Conservation (phyloP, 2,797 vertebrate genomes). For the Schizopygopsis malacanthus region DNA sequence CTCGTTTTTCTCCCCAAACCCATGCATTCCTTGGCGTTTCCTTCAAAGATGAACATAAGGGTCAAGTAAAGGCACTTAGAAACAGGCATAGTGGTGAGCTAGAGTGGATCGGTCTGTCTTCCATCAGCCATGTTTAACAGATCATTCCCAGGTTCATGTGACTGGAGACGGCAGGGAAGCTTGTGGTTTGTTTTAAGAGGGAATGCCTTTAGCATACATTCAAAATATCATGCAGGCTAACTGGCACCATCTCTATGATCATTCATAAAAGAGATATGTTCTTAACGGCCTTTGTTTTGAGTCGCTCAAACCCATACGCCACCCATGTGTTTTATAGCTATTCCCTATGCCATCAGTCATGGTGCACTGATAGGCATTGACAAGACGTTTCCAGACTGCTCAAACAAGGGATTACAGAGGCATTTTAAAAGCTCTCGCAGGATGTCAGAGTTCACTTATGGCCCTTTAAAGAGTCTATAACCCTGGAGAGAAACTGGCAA, state of each 20-base stretch:
- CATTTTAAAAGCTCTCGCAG: slow-evolving; percentile 80
- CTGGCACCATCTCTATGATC: not conserved
- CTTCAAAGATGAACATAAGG: slow-evolving; percentile 57
- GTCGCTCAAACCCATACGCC: slow-evolving; percentile 12
- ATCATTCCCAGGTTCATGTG: slow-evolving; percentile 50
- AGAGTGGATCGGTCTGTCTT: slow-evolving; percentile 52
- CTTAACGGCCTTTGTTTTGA: not conserved
- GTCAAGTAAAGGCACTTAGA: slow-evolving; percentile 55
- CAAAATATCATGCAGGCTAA: slow-evolving; percentile 18
- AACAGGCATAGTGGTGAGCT: slow-evolving; percentile 48
- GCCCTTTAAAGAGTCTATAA: slow-evolving; percentile 67
- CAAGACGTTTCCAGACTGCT: slow-evolving; percentile 68
- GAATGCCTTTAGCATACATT: slow-evolving; percentile 47
- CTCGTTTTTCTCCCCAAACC: slow-evolving; percentile 50
- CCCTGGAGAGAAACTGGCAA: slow-evolving; percentile 59
- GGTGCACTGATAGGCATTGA: slow-evolving; percentile 68
- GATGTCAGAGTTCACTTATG: slow-evolving; percentile 78
- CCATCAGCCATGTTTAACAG: slow-evolving; percentile 51
- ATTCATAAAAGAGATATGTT: slow-evolving; percentile 9
- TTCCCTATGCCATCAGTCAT: slow-evolving; percentile 64
- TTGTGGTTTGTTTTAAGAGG: slow-evolving; percentile 50
- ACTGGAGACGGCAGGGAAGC: slow-evolving; percentile 32
- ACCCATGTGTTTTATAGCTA: slow-evolving; percentile 54
- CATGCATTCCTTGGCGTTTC: slow-evolving; percentile 61
- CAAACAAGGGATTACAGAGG: slow-evolving; percentile 75